Evolutionary conservation across 2,113 vertebrate genomes (phyloP).

Genomic region (Hyla sarda): DNA sequence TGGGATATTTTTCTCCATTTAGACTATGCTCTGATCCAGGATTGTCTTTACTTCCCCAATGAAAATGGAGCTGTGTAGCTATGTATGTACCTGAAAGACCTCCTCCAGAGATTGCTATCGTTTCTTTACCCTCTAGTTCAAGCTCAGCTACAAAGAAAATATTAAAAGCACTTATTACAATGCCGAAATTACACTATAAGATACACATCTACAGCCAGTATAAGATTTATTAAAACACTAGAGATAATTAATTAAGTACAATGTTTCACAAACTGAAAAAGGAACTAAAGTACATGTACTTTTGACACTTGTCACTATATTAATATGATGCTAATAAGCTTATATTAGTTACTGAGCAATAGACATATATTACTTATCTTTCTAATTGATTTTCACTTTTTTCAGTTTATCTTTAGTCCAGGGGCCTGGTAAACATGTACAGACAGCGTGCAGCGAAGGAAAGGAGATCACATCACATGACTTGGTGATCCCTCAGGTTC

Average conservation of each 20-base stretch:
- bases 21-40: conserved; percentile 70
- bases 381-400: too few species aligned
- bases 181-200: neutral
- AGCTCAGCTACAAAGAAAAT: conserved; percentile 68
- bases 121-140: conserved; percentile 57
- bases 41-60: conserved; percentile 67
- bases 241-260: neutral
- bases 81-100: conserved; percentile 71
- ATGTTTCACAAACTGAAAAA: too few species aligned
- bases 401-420: too few species aligned
- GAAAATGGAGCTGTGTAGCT: conserved; percentile 69
- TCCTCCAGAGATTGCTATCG: conserved; percentile 69
- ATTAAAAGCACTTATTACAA: neutral
- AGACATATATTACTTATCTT: neutral
- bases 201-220: too few species aligned
- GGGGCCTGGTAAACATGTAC: too few species aligned
- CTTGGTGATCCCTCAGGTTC: too few species aligned
- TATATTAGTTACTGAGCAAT: neutral
- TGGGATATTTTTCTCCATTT: conserved; percentile 66
- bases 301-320: neutral
- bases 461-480: too few species aligned
- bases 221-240: neutral
- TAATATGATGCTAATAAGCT: neutral
- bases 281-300: neutral
- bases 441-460: too few species aligned